Evolutionary conservation across 1,140 invertebrate genomes (phyloP).

Genomic region (Drosophila setifemur): DNA sequence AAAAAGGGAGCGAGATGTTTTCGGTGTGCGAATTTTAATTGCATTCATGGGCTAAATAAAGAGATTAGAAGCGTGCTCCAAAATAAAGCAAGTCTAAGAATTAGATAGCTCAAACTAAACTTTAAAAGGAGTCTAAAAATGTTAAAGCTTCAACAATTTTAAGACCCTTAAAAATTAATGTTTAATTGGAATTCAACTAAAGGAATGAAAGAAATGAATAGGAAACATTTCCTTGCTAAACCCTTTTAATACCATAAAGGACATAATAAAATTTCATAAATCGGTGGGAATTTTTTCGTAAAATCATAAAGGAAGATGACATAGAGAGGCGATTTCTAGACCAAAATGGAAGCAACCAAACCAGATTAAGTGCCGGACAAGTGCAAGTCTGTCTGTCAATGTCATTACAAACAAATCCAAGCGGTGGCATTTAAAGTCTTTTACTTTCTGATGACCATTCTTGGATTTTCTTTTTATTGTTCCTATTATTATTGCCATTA

Average conservation of each 20-base stretch:
- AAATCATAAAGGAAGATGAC: neutral
- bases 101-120: no score
- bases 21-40: conserved; percentile 10
- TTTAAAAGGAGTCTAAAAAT: no score
- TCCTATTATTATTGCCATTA: conserved; percentile 69
- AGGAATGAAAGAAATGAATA: no score
- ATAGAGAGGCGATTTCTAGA: conserved; percentile 3
- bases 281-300: neutral
- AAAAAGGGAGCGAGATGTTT: neutral
- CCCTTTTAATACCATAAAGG: neutral
- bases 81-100: neutral
- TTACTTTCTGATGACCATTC: conserved; percentile 57
- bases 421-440: conserved; percentile 41
- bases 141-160: no score
- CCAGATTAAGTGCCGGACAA: conserved; percentile 38
- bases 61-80: neutral
- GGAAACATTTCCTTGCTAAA: no score
- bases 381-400: conserved; percentile 42
- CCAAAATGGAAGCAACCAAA: conserved; percentile 26
- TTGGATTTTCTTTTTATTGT: conserved; percentile 52
- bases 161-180: no score
- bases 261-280: neutral
- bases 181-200: no score
- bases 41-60: neutral
- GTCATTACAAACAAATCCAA: conserved; percentile 42